These are phyloP conservation scores for Sylvicola cinctus DNA, from an alignment of 2,888 invertebrate genomes.

Conservation along the genomic window DNA sequence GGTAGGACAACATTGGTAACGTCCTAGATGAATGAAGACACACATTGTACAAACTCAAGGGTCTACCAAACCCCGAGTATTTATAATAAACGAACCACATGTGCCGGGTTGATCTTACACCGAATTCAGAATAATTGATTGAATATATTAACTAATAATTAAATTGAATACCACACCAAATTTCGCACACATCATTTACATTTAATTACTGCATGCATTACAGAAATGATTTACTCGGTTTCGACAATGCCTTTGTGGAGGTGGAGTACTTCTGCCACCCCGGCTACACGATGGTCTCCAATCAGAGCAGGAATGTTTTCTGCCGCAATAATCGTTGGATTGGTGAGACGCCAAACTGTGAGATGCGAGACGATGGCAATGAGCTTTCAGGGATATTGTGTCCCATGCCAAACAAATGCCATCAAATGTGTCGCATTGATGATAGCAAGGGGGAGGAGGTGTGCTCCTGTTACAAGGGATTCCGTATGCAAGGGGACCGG, in stretches of 20 bases:
- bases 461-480: slow-evolving; percentile 29
- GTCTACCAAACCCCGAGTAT: too few relatives aligned
- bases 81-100: too few relatives aligned
- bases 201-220: too few relatives aligned
- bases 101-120: too few relatives aligned
- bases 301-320: slow-evolving; percentile 6
- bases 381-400: too few relatives aligned
- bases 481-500: slow-evolving; percentile 15
- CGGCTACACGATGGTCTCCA: slow-evolving; percentile 8
- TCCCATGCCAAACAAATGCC: slow-evolving; percentile 7
- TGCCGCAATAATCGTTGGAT: slow-evolving; percentile 10
- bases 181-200: too few relatives aligned
- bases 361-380: slow-evolving; percentile 5
- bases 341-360: slow-evolving; percentile 8
- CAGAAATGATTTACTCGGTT: slow-evolving; percentile 9
- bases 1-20: too few relatives aligned
- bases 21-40: too few relatives aligned
- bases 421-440: slow-evolving; percentile 9
- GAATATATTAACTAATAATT: too few relatives aligned
- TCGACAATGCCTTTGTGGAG: slow-evolving; percentile 8
- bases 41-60: too few relatives aligned
- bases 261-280: slow-evolving; percentile 10
- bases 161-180: too few relatives aligned
- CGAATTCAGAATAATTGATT: too few relatives aligned
- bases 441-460: slow-evolving; percentile 17